These are phyloP conservation scores for Alentia gelatinosa DNA, from an alignment of 2,888 invertebrate species.

Conservation along the genomic window DNA sequence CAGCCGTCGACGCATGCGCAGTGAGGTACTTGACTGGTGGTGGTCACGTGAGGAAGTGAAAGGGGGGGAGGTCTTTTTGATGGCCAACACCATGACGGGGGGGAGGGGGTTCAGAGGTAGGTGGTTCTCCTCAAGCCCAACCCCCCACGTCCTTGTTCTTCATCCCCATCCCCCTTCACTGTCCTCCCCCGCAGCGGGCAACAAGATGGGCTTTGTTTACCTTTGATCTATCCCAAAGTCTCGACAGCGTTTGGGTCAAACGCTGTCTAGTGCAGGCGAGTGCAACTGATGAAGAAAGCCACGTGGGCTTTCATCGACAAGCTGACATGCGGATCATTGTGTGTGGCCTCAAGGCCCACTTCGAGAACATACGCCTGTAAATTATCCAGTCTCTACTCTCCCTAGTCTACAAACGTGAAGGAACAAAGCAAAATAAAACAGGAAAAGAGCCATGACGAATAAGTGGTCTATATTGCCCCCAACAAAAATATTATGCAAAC, in stretches of 20 bases:
- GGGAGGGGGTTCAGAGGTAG: background rate
- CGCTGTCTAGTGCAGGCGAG: background rate
- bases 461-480: too few relatives aligned
- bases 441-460: too few relatives aligned
- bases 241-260: background rate
- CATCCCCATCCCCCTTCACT: too few relatives aligned
- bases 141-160: too few relatives aligned
- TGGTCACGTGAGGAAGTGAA: background rate
- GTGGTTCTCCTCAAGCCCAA: background rate
- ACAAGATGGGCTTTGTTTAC: background rate
- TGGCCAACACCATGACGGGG: background rate
- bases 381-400: too few relatives aligned
- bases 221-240: background rate
- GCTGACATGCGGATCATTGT: background rate
- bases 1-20: background rate
- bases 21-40: background rate
- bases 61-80: conserved; percentile 19
- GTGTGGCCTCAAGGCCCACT: background rate
- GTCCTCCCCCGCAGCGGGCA: background rate
- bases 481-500: too few relatives aligned
- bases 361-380: too few relatives aligned
- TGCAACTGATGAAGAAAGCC: too few relatives aligned
- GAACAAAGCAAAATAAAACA: too few relatives aligned
- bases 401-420: background rate
- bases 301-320: background rate